Base-by-base conservation (phyloP, 2,797 vertebrate species). In the Chloroceryle inda region DNA sequence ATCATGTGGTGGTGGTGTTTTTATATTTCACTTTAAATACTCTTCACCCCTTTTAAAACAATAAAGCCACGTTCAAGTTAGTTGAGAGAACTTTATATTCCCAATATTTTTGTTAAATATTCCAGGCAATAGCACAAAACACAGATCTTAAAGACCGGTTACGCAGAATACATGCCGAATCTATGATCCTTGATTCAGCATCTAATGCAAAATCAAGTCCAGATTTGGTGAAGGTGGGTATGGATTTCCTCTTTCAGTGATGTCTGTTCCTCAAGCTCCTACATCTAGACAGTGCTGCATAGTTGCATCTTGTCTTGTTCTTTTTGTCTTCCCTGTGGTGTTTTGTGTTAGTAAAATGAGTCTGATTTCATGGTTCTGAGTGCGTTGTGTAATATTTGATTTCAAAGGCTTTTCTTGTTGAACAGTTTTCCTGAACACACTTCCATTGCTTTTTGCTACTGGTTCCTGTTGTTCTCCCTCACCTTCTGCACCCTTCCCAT, bases 61-160 rank as follows among this genome's bases (percentile, higher is more conserved):
- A 38, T 47, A 73, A 96, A 92, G 37, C 75, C 91, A 69, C 21
- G 0, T 82, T 87, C 7, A 11, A 81, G 27, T 81, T 94, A 95
- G 97, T 81, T 56, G 58, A 95, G 93, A 94, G 91, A 97, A 91
- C 89, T 91, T 97, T 81, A 84, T 96, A 94, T 92, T 91, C 96
- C 97, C 92, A 80, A 97, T 98, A 95, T 98, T 97, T 98, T 98
- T 97, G 89, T 97, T 97, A 98, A 98, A 89, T 98, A 84, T 99
- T 98, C 95, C 98, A 99, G 99, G 99, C 99, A 97, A 98, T 99
- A 99, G 98, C 99, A 97, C 99, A 99, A 98, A 99, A 99, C 97
- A 98, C 98, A 98, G 99, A 99, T 92, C 98, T 99, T 98, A 99
- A 98, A 98, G 99, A 99, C 97, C 99, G 99, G 79, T 99, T 99